Evolutionary conservation across 1,140 invertebrate genomes (phyloP).

Genomic region (Leucophenga varia): DNA sequence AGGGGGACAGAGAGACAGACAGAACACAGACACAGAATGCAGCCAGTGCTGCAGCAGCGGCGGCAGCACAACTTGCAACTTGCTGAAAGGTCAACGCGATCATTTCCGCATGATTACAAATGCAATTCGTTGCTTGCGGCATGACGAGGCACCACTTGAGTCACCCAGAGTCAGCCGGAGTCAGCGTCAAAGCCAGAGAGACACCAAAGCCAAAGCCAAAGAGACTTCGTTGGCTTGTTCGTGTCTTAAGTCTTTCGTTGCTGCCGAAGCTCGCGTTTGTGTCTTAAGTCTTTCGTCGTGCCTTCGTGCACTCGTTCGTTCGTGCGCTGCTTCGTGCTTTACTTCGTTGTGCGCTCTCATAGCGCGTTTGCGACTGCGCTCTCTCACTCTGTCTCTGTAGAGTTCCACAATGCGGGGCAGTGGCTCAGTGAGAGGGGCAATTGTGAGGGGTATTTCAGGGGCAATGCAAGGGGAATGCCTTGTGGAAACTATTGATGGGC

Average conservation of each 20-base stretch:
- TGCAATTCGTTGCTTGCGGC: conserved; percentile 28
- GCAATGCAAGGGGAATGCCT: conserved; percentile 8
- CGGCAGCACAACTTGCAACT: conserved; percentile 18
- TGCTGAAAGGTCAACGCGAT: conserved; percentile 49
- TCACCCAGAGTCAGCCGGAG: conserved; percentile 11
- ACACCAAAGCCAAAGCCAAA: too few relatives aligned
- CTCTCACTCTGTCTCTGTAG: conserved; percentile 24
- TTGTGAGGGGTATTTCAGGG: background rate
- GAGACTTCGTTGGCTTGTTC: too few relatives aligned
- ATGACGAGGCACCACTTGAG: conserved; percentile 14
- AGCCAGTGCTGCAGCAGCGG: too few relatives aligned
- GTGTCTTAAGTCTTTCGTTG: too few relatives aligned
- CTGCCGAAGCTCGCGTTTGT: conserved; percentile 18
- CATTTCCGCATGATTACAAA: conserved; percentile 55
- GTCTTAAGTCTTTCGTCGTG: conserved; percentile 21
- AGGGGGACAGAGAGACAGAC: background rate
- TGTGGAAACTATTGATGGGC: conserved; percentile 24
- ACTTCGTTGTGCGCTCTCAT: conserved; percentile 2
- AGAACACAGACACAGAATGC: too few relatives aligned
- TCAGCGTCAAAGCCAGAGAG: conserved; percentile 2
- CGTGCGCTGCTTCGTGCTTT: background rate
- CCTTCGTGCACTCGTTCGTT: too few relatives aligned
- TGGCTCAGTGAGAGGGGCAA: conserved; percentile 3
- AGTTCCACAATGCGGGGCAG: conserved; percentile 25
- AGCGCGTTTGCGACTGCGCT: too few relatives aligned